Percentiles rank a stretch among this genome's conserved stretches.
Evolutionary conservation across 2,797 vertebrate genomes (phyloP).

Genomic region (Anguilla obscura): DNA sequence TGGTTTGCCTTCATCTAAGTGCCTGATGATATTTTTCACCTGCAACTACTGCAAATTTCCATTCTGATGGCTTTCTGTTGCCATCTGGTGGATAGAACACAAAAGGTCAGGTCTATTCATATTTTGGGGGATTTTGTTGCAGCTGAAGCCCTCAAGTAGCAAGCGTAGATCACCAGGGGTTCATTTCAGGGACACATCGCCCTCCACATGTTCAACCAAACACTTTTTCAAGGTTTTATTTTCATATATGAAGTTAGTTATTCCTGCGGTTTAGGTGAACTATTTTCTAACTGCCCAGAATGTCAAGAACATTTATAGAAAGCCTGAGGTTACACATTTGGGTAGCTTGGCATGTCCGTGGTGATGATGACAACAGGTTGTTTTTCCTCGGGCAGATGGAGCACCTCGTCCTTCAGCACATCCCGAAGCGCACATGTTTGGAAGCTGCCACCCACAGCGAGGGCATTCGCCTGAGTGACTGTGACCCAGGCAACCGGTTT

Average conservation of each 20-base stretch:
- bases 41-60: background rate
- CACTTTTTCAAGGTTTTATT: background rate
- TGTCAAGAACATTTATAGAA: background rate
- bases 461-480: constrained; percentile 64
- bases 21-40: too few relatives aligned
- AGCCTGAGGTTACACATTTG: background rate
- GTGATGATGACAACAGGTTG: background rate
- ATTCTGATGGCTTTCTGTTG: background rate
- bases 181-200: background rate
- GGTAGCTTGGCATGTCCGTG: background rate
- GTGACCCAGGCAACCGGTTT: constrained; percentile 66
- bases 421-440: constrained; percentile 72
- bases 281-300: background rate
- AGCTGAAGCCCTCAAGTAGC: background rate
- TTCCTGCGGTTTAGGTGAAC: background rate
- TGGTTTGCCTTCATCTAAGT: too few relatives aligned
- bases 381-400: constrained; percentile 68
- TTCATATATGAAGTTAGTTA: background rate
- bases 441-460: constrained; percentile 67
- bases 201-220: background rate
- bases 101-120: background rate
- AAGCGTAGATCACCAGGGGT: background rate
- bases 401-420: constrained; percentile 77
- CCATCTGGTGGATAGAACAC: background rate
- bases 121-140: background rate